Conservation (phyloP, 2,113 vertebrate species). For the Columbina picui region DNA sequence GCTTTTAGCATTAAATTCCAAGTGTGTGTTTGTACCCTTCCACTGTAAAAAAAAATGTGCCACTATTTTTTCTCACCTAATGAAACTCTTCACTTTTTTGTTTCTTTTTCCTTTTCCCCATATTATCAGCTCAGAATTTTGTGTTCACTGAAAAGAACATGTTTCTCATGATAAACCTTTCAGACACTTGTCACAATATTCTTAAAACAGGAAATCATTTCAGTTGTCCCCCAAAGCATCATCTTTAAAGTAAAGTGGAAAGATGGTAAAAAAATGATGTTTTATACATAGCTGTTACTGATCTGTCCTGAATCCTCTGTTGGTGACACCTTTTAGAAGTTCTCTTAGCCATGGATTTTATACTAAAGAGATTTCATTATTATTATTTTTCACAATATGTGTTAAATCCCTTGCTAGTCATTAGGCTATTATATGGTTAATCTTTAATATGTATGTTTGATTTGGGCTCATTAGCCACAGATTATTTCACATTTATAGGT, state of each 20-base stretch:
- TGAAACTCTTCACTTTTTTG: background rate
- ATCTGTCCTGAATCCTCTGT: background rate
- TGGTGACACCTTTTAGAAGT: background rate
- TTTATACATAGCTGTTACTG: background rate
- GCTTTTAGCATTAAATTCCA: background rate
- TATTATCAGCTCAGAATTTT: background rate
- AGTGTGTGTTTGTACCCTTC: background rate
- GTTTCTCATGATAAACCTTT: background rate
- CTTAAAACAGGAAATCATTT: background rate
- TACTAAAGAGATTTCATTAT: background rate
- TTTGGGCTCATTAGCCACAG: background rate
- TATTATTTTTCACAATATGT: background rate
- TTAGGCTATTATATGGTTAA: background rate
- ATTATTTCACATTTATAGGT: background rate
- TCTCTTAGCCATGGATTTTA: background rate
- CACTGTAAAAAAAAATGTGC: background rate
- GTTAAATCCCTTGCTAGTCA: background rate
- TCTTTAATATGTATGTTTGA: background rate
- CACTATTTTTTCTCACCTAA: background rate
- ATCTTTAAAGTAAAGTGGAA: background rate
- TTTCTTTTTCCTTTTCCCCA: fast-evolving
- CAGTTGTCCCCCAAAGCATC: background rate
- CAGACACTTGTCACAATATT: background rate
- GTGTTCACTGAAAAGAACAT: background rate
- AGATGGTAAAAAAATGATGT: background rate